A percentile compares a stretch with the other conserved stretches of the same genome.
These are phyloP conservation scores for Lithophane ornitopus DNA, from an alignment of 2,888 invertebrate species.

Conservation along the genomic window DNA sequence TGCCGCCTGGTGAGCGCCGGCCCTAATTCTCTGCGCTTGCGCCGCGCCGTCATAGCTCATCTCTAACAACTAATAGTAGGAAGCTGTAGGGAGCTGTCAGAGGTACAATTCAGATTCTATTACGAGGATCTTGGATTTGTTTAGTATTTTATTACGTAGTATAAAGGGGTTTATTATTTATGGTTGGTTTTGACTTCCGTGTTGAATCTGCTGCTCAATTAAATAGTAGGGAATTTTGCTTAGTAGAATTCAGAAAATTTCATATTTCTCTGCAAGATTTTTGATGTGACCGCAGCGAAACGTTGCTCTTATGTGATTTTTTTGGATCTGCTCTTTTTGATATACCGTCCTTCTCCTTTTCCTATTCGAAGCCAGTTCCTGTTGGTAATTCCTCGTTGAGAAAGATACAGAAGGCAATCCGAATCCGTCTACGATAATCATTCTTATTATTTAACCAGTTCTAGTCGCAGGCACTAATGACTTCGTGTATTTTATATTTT, in stretches of 20 bases:
- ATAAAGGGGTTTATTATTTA: slow-evolving; percentile 37
- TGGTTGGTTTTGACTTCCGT: slow-evolving; percentile 22
- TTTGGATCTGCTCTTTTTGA: not conserved
- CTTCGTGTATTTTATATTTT: too few relatives aligned
- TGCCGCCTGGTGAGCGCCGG: not conserved
- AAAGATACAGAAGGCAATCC: not conserved
- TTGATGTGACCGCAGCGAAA: not conserved
- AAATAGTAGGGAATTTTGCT: not conserved
- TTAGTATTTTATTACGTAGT: slow-evolving; percentile 49
- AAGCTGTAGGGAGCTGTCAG: slow-evolving; percentile 48
- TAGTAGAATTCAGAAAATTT: too few relatives aligned
- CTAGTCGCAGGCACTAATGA: too few relatives aligned
- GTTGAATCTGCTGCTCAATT: not conserved
- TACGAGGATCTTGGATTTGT: slow-evolving; percentile 33
- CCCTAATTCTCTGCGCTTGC: slow-evolving; percentile 9
- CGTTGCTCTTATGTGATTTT: too few relatives aligned
- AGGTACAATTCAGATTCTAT: slow-evolving; percentile 57
- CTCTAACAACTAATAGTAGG: slow-evolving; percentile 56
- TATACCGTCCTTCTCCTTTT: not conserved
- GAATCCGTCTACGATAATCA: not conserved
- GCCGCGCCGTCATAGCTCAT: slow-evolving; percentile 49
- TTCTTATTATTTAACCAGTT: too few relatives aligned
- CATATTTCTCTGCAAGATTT: not conserved
- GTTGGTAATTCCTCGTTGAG: not conserved
- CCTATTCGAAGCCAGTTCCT: not conserved